These are phyloP conservation scores for Agrotis clavis DNA, from an alignment of 2,888 invertebrate species.

Conservation along the genomic window DNA sequence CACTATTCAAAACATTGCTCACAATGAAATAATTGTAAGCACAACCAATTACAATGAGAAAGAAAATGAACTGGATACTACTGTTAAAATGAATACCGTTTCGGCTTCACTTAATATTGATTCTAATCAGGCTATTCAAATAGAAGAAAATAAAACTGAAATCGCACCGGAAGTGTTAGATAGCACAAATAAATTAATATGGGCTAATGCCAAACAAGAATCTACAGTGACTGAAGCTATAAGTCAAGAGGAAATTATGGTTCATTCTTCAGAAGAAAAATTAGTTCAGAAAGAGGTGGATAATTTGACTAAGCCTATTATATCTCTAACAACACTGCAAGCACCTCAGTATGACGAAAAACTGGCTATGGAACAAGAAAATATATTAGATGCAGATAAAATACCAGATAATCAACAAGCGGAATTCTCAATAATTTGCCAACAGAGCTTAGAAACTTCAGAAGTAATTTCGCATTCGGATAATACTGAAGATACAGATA, in stretches of 20 bases:
- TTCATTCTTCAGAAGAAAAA: conserved; percentile 86
- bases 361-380: conserved; percentile 91
- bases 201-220: conserved; percentile 80
- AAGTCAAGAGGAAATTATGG: conserved; percentile 90
- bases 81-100: conserved; percentile 65
- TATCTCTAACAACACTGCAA: conserved; percentile 87
- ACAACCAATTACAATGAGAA: conserved; percentile 91
- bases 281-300: conserved; percentile 70
- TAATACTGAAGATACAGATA: conserved; percentile 83
- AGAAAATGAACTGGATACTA: conserved; percentile 81
- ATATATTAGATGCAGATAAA: conserved; percentile 76
- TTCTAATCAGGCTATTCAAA: conserved; percentile 86
- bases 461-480: conserved; percentile 91
- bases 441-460: conserved; percentile 89
- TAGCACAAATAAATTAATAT: conserved; percentile 69
- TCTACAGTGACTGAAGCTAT: conserved; percentile 91
- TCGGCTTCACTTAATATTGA: conserved; percentile 75
- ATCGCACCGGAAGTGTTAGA: conserved; percentile 80
- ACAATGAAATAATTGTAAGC: conserved; percentile 89
- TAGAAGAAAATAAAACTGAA: conserved; percentile 89
- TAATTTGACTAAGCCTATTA: conserved; percentile 81
- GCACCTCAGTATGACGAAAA: conserved; percentile 91
- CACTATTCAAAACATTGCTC: conserved; percentile 86
- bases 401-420: conserved; percentile 86
- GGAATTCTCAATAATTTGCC: conserved; percentile 81